Conservation (phyloP, 2,113 vertebrate genomes). For the Psilopsiagon aymara region DNA sequence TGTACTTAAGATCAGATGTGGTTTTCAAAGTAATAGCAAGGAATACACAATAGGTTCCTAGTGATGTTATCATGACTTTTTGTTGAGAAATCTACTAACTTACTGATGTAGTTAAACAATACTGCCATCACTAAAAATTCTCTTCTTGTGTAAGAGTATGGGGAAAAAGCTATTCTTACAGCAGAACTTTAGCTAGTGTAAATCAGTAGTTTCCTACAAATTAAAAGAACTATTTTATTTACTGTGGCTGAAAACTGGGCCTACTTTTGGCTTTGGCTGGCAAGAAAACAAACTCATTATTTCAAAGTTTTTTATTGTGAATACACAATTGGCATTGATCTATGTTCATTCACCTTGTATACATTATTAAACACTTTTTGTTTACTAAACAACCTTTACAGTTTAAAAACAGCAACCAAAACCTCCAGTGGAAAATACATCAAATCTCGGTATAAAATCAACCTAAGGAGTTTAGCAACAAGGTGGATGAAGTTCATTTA, state of each 20-base stretch:
- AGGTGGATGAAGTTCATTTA: constrained; percentile 72
- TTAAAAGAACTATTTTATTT: not conserved
- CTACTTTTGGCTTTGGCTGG: not conserved
- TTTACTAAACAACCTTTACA: constrained; percentile 52
- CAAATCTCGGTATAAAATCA: constrained; percentile 44
- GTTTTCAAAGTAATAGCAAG: not conserved
- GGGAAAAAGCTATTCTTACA: not conserved
- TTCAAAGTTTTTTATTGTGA: constrained; percentile 34
- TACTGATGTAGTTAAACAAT: not conserved
- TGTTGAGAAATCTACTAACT: not conserved
- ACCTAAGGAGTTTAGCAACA: constrained; percentile 42
- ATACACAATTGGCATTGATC: constrained; percentile 56
- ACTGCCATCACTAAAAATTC: not conserved
- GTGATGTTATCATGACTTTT: not conserved
- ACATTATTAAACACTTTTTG: constrained; percentile 52
- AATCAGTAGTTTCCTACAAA: not conserved
- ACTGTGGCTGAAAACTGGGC: not conserved
- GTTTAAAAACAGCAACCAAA: constrained; percentile 25
- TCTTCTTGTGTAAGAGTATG: not conserved
- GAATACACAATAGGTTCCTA: not conserved
- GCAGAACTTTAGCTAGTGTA: not conserved
- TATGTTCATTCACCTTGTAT: constrained; percentile 33
- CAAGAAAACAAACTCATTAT: not conserved
- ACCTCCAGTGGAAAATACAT: constrained; percentile 33
- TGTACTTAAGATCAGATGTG: not conserved